phyloP scores from a whole-genome alignment of 92 coral and sea anemone species.

The Isaurus tuberculatus region DNA sequence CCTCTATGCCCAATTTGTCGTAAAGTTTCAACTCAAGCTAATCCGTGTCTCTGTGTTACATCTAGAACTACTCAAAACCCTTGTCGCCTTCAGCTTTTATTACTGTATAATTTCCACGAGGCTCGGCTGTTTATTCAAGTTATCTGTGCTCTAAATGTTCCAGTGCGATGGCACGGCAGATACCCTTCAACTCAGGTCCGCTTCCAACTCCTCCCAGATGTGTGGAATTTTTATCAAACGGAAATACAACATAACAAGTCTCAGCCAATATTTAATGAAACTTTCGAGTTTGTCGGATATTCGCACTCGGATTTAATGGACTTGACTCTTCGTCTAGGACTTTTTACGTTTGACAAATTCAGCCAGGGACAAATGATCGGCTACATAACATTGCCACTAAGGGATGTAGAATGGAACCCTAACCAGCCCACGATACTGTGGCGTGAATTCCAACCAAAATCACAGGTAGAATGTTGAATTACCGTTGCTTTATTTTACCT shows the following conservation, averaged over 20 bases:
- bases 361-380: conserved; percentile 87
- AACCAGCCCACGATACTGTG: conserved; percentile 82
- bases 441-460: conserved; percentile 66
- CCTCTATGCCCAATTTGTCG: conserved; percentile 59
- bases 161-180: conserved; percentile 80
- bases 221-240: conserved; percentile 69
- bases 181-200: conserved; percentile 83
- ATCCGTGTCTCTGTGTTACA: conserved; percentile 64
- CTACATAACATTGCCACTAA: conserved; percentile 68
- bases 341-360: conserved; percentile 78
- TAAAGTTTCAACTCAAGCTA: conserved; percentile 55
- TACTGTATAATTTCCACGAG: conserved; percentile 78
- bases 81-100: conserved; percentile 81
- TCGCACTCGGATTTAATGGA: conserved; percentile 75
- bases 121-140: conserved; percentile 74
- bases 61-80: conserved; percentile 46
- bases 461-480: conserved; percentile 58
- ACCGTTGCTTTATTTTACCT: too few species aligned
- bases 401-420: conserved; percentile 77
- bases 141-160: conserved; percentile 86
- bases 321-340: conserved; percentile 73
- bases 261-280: conserved; percentile 89
- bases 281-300: conserved; percentile 88
- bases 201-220: conserved; percentile 83
- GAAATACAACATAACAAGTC: conserved; percentile 72